Base-by-base conservation (phyloP, 2,888 invertebrate species). In the Agrochola circellaris region DNA sequence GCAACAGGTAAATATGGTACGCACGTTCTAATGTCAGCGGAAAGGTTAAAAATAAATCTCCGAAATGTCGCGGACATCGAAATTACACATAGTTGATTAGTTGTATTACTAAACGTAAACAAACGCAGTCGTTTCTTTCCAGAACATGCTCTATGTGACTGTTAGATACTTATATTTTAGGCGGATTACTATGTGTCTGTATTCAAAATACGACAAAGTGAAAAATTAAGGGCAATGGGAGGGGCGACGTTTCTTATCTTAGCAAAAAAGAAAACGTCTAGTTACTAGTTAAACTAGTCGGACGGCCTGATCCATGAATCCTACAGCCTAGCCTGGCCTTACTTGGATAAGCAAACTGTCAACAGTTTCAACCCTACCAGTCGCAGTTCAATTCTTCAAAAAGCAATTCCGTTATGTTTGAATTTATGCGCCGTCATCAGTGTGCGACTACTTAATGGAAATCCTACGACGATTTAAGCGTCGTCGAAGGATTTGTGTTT, bases 1-100 rank as follows among this genome's bases (percentile, higher is more conserved):
- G 89, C 97, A 97, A 81, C 97, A 97, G 95, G 97, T 96, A 89
- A 84, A 69, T 76, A 54, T 84, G 72, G 62, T 75, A 82, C 62
- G 30, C 67, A 51, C 15, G 48, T 75, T 82, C 26, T 61, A 54
- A 71, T 62, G 26, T 45, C 2, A 6, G 9, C 0, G 1, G 62
- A 38, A 54, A 65, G 0, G 13, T 60, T 65, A 20, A 30, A 74
- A 73, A 66, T 34, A 34, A 17, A n/a, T 20, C 3, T 1, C 1
- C 5, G 7, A 66, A 34, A 34, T 42, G 6, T 38, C 7, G 58
- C 30, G 6, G 17, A 66, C 26, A 73, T 48, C n/a, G 11, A 51
- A 23, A 26, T n/a, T 51, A 62, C 8, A 20, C 20, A 9, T 38
- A 42, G 20, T 26, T 62, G 0, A 38, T 42, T 13, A 62, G 20